These are phyloP conservation scores for Patiria miniata DNA, from an alignment of 35 echinoderm and acorn worm species.

Conservation along the genomic window DNA sequence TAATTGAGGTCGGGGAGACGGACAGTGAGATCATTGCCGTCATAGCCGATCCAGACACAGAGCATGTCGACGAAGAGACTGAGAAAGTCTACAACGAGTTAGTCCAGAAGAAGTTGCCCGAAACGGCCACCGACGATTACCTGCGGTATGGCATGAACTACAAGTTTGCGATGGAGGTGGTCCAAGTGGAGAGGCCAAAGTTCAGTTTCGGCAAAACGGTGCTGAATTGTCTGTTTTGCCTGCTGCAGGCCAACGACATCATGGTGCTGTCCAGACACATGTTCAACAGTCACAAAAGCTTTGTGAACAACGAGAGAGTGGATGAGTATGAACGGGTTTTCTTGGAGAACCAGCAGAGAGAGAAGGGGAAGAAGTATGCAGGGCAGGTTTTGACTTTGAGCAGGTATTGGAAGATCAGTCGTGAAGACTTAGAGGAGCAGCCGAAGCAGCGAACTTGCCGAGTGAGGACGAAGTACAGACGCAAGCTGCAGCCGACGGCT, in stretches of 20 bases:
- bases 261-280: neutral
- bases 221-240: conserved; percentile 1
- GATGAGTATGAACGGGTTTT: neutral
- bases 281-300: neutral
- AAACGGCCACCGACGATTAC: neutral
- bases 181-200: neutral
- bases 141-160: neutral
- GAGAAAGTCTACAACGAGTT: neutral
- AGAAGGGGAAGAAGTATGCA: neutral
- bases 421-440: no score
- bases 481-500: neutral
- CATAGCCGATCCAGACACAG: neutral
- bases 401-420: neutral
- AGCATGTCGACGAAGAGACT: neutral
- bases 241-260: neutral
- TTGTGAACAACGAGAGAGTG: neutral
- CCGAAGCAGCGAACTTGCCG: neutral
- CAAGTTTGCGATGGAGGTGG: conserved; percentile 23
- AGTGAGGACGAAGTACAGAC: neutral
- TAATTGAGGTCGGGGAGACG: neutral
- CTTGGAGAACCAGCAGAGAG: neutral
- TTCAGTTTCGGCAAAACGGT: conserved; percentile 31
- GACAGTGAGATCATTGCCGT: neutral
- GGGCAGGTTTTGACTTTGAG: neutral
- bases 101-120: neutral